Evolutionary conservation across 2,797 vertebrate genomes (phyloP).

Genomic region (Siniperca obscura): DNA sequence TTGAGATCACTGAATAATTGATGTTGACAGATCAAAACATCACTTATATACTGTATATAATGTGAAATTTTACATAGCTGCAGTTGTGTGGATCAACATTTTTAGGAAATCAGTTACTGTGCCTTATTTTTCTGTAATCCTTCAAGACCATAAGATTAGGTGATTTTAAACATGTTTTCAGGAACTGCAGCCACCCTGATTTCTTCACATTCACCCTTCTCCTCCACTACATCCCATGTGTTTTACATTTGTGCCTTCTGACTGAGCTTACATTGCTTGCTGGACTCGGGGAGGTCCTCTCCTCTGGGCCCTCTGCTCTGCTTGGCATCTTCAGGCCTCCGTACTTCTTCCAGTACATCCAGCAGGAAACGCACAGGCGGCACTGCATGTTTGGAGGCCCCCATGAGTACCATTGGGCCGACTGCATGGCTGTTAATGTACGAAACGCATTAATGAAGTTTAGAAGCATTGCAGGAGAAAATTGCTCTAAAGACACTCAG

Average conservation of each 20-base stretch:
- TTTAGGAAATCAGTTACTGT: not conserved
- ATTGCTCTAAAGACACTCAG: slow-evolving; percentile 31
- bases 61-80: not conserved
- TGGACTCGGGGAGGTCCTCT: slow-evolving; percentile 91
- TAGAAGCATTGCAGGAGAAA: slow-evolving; percentile 6
- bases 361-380: slow-evolving; percentile 95
- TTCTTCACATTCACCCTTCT: not conserved
- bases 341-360: slow-evolving; percentile 99
- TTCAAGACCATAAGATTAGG: not conserved
- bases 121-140: not conserved
- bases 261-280: slow-evolving; percentile 82
- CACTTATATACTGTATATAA: not conserved
- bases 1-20: slow-evolving; percentile 30
- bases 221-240: not conserved
- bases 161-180: not conserved
- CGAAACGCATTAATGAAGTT: slow-evolving; percentile 44
- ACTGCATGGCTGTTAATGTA: slow-evolving; percentile 89
- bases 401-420: slow-evolving; percentile 99
- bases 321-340: slow-evolving; percentile 98
- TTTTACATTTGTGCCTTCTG: not conserved
- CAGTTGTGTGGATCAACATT: not conserved
- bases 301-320: slow-evolving; percentile 91
- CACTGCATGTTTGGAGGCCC: slow-evolving; percentile 98
- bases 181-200: not conserved
- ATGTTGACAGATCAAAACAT: not conserved